Base-by-base conservation (phyloP, 2,888 invertebrate species). In the Andrena praecox region DNA sequence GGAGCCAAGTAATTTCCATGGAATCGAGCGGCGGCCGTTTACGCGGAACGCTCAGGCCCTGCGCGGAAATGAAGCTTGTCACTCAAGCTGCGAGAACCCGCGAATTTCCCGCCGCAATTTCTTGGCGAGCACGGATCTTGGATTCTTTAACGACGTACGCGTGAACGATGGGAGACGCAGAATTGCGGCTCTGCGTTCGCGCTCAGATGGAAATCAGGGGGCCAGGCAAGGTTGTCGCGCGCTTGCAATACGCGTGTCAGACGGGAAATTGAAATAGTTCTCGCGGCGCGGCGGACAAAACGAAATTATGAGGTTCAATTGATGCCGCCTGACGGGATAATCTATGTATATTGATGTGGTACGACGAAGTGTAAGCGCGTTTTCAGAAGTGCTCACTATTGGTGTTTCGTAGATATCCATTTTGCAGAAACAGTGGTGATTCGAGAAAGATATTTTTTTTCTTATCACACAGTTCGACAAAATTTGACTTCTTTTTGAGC, bases 21-120 rank as follows among this genome's bases (percentile, higher is more conserved):
- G 82, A 79, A 74, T 77, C 80, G 72, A 77, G 64, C 70, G 82
- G 42, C 76, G 78, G 70, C 60, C 62, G 82, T 80, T 77, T 79
- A 80, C 83, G 81, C 72, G 79, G 72, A 83, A 80, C 73, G 81
- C 63, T 77, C 76, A 20, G 70, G 42, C 64, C 68, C 81, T 77
- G 31, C 71, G 73, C 86, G 87, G 87, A 89, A 89, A 89, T 89
- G 86, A 89, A 82, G 87, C 86, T 75, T 87, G 89, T 89, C 89
- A 80, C 81, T 87, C 87, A 83, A 78, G 27, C 31, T 12, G 78
- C 35, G n/a, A 42, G 48, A 35, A 42, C 24, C 35, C 2, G 12
- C 64, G 70, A 80, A 77, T 80, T 71, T 64, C 79, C 52, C 52
- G n/a, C 16, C 4, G 56, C 33, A 63, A 77, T 66, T 62, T 52